A percentile compares a stretch with the other conserved stretches of the same genome.
Conservation (phyloP, 2,888 invertebrate species). For the Campoplex nolae region DNA sequence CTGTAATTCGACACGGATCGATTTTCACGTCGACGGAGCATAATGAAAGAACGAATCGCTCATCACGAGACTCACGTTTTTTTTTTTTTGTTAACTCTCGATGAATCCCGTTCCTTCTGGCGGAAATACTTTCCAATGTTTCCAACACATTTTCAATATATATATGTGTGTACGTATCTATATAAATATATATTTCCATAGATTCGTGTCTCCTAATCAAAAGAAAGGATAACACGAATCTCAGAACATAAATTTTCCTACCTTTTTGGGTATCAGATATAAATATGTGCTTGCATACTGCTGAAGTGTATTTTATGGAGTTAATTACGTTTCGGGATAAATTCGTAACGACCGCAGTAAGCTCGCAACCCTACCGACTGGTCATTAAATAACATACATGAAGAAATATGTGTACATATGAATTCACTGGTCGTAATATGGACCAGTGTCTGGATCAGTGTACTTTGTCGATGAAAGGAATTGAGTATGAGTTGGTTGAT, state of each 20-base stretch:
- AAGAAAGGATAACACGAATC: neutral
- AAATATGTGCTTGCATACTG: neutral
- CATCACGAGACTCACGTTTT: conserved; percentile 18
- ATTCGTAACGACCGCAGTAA: conserved; percentile 36
- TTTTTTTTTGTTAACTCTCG: conserved; percentile 11
- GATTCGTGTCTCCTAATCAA: neutral
- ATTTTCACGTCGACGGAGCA: conserved; percentile 57
- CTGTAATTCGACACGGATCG: conserved; percentile 51
- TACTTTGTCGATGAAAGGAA: neutral
- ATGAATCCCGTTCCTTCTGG: conserved; percentile 41
- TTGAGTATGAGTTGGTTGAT: neutral
- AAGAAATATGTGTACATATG: neutral
- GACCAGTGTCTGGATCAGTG: neutral
- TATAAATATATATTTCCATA: neutral
- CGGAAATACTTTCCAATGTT: conserved; percentile 61
- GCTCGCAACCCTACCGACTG: neutral
- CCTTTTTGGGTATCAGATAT: neutral
- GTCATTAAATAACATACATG: conserved; percentile 28
- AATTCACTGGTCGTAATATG: neutral
- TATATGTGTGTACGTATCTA: neutral
- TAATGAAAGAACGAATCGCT: conserved; percentile 59
- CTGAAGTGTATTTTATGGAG: neutral
- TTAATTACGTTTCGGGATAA: conserved; percentile 43
- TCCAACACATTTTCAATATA: conserved; percentile 11
- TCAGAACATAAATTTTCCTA: neutral